phyloP scores from a whole-genome alignment of 2,888 invertebrate genomes.

The Vandiemenella viatica region DNA sequence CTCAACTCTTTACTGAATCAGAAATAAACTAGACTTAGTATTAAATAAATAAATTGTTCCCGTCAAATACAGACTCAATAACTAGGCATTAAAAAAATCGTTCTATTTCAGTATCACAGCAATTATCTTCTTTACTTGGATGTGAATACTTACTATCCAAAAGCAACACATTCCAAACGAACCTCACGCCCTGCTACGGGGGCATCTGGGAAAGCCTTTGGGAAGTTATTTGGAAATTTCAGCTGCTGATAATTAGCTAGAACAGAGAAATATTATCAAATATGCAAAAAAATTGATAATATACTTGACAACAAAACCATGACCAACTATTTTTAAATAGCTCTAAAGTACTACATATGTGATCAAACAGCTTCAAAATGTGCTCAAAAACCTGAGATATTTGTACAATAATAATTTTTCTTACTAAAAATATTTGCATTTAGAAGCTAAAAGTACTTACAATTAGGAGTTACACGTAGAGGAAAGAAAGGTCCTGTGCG shows the following conservation, averaged over 20 bases:
- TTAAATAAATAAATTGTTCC: too few species aligned
- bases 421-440: not conserved
- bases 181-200: slow-evolving; percentile 82
- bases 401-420: not conserved
- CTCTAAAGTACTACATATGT: too few species aligned
- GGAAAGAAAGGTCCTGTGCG: slow-evolving; percentile 81
- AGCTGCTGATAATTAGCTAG: slow-evolving; percentile 74
- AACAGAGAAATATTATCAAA: slow-evolving; percentile 8
- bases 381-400: not conserved
- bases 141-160: slow-evolving; percentile 69
- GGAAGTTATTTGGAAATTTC: slow-evolving; percentile 87
- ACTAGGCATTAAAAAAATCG: too few species aligned
- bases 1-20: too few species aligned
- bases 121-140: too few species aligned
- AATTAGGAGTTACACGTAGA: slow-evolving; percentile 66
- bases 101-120: too few species aligned
- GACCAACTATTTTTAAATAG: too few species aligned
- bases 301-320: too few species aligned
- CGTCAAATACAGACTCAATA: too few species aligned
- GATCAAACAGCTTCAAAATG: too few species aligned
- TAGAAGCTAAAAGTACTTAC: slow-evolving; percentile 30
- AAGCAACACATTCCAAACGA: slow-evolving; percentile 84
- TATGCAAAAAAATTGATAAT: not conserved
- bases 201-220: slow-evolving; percentile 87
- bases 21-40: too few species aligned